A percentile compares a stretch with the other conserved stretches of the same genome.
These are phyloP conservation scores for Ia io DNA, from an alignment of 2,113 vertebrate genomes.

Conservation along the genomic window DNA sequence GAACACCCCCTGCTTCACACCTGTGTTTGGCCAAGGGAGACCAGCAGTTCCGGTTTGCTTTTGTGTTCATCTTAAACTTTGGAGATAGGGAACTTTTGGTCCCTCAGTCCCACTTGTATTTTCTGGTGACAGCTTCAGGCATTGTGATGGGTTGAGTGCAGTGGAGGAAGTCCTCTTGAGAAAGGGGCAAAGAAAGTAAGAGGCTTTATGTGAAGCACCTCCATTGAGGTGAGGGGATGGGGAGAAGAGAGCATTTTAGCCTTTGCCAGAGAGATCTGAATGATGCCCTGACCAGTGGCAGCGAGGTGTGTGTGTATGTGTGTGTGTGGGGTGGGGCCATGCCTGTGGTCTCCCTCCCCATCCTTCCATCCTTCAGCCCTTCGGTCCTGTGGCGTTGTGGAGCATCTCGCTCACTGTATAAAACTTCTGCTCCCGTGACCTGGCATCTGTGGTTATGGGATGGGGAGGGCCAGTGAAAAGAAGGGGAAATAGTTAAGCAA, in stretches of 20 bases:
- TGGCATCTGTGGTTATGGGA: background rate
- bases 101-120: background rate
- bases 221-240: background rate
- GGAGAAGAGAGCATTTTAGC: background rate
- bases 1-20: background rate
- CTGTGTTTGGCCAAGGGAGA: background rate
- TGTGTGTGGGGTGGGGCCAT: too few species aligned
- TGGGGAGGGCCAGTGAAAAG: background rate
- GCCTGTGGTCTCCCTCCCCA: background rate
- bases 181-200: background rate
- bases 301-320: too few species aligned
- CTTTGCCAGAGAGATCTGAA: background rate
- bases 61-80: slow-evolving; percentile 43
- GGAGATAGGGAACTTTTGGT: background rate
- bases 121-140: background rate
- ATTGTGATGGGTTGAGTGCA: background rate
- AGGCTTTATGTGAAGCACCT: background rate
- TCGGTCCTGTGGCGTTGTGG: background rate
- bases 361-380: background rate
- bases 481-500: background rate
- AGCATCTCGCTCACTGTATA: background rate
- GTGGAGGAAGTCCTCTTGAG: background rate
- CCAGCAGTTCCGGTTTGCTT: background rate
- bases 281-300: background rate
- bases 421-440: background rate